Evolutionary conservation across 2,888 invertebrate genomes (phyloP).

Genomic region (Drosophila borealis): DNA sequence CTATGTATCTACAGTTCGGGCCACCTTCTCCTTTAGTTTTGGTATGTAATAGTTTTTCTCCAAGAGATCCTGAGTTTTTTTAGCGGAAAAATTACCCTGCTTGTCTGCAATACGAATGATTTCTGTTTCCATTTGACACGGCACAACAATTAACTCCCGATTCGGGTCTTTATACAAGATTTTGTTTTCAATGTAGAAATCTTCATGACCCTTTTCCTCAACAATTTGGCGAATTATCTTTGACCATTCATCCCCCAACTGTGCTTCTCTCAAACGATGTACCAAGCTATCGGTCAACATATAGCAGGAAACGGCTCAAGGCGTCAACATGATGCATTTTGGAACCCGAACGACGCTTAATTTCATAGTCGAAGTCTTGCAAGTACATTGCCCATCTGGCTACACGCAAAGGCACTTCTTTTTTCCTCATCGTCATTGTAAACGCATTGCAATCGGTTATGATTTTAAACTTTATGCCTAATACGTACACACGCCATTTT

Average conservation of each 20-base stretch:
- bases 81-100: conserved; percentile 3
- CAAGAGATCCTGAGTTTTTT: conserved; percentile 8
- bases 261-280: conserved; percentile 13
- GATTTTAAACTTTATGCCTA: too few relatives aligned
- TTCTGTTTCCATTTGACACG: too few relatives aligned
- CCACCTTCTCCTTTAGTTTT: conserved; percentile 1
- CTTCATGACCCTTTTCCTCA: conserved; percentile 10
- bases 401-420: too few relatives aligned
- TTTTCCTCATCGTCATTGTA: too few relatives aligned
- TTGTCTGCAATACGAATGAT: too few relatives aligned
- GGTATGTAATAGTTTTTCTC: conserved; percentile 19
- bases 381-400: too few relatives aligned
- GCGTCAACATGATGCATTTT: conserved; percentile 15
- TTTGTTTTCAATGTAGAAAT: conserved; percentile 21
- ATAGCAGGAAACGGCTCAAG: too few relatives aligned
- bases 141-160: too few relatives aligned
- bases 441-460: too few relatives aligned
- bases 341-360: neutral
- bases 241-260: conserved; percentile 18
- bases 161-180: conserved; percentile 21
- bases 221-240: neutral
- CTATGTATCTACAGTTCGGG: too few relatives aligned
- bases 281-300: neutral
- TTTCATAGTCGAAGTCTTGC: too few relatives aligned
- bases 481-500: too few relatives aligned